Conservation (phyloP, 2,113 vertebrate genomes). For the Seriola dumerili region DNA sequence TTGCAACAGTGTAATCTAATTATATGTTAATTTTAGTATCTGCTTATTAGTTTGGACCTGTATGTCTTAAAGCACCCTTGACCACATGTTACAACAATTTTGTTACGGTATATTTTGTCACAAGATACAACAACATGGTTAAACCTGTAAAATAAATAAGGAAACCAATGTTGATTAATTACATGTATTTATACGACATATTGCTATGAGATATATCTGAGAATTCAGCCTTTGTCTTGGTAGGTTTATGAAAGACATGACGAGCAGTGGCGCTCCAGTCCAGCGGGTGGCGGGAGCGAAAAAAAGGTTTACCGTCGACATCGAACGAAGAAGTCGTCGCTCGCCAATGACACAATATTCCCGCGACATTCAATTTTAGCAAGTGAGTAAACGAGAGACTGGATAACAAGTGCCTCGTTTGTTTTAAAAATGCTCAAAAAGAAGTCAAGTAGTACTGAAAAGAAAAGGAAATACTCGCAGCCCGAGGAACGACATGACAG, state of each 20-base stretch:
- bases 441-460: conserved; percentile 77
- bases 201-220: neutral
- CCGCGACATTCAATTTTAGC: conserved; percentile 10
- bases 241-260: neutral
- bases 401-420: fast-evolving
- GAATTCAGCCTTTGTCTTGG: too few species aligned
- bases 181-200: neutral
- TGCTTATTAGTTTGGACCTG: neutral
- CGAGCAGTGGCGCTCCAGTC: neutral
- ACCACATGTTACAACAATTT: neutral
- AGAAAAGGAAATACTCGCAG: conserved; percentile 80
- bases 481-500: conserved; percentile 65
- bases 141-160: neutral
- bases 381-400: fast-evolving
- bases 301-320: fast-evolving
- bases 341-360: neutral
- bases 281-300: conserved; percentile 23
- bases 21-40: neutral
- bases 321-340: conserved; percentile 18
- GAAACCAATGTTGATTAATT: neutral
- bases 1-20: neutral
- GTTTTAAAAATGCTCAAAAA: conserved; percentile 77
- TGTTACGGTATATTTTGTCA: neutral
- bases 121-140: neutral
- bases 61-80: neutral